These are phyloP conservation scores for Microcaecilia unicolor DNA, from an alignment of 2,797 vertebrate genomes.

Conservation along the genomic window DNA sequence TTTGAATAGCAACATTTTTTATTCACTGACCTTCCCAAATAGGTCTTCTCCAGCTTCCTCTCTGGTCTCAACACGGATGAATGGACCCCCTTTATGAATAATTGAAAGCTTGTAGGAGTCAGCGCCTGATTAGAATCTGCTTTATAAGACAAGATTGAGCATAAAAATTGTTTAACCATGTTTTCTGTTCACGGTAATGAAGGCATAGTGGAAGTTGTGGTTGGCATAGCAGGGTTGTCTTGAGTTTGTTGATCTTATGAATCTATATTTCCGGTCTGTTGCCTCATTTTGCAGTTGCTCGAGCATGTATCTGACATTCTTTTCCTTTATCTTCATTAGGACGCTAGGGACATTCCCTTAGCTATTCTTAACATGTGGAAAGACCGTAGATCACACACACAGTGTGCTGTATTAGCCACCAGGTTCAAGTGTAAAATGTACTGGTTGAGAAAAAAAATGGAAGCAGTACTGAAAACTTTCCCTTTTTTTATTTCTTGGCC, in stretches of 20 bases:
- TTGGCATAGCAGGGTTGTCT: slow-evolving; percentile 28
- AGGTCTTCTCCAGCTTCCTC: no score
- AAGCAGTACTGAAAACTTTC: no score
- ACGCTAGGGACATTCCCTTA: slow-evolving; percentile 2
- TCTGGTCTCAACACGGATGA: no score
- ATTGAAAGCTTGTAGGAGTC: slow-evolving; percentile 4
- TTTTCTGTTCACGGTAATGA: slow-evolving; percentile 11
- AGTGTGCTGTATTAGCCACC: slow-evolving; percentile 1
- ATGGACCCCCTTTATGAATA: no score
- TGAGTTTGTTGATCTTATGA: slow-evolving; percentile 17
- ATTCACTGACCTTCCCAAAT: no score
- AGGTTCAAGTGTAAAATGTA: not conserved
- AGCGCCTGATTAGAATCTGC: slow-evolving; percentile 5
- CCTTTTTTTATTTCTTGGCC: no score
- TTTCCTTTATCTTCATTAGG: slow-evolving; percentile 22
- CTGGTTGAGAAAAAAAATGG: no score
- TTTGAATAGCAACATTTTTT: no score
- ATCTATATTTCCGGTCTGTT: slow-evolving; percentile 11
- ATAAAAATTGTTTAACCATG: slow-evolving; percentile 11
- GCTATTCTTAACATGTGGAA: slow-evolving; percentile 1
- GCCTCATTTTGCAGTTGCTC: slow-evolving; percentile 14
- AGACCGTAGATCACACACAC: no score
- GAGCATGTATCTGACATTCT: slow-evolving; percentile 6
- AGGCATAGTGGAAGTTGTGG: slow-evolving; percentile 16
- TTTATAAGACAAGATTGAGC: no score